phyloP scores from a whole-genome alignment of 2,113 vertebrate species.

The Naja naja region DNA sequence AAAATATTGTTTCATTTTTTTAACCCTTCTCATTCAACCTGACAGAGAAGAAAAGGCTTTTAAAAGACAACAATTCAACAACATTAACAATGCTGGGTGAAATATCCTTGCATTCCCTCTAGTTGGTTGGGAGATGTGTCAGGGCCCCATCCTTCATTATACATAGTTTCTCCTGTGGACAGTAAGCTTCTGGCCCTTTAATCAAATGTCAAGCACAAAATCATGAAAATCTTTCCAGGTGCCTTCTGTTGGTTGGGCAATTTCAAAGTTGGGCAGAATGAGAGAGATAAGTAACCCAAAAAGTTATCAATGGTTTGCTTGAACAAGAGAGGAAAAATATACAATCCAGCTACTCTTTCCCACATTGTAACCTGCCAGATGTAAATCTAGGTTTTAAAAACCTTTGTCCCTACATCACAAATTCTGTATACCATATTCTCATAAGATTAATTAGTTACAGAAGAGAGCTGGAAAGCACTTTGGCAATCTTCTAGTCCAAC shows the following conservation, averaged over 20 bases:
- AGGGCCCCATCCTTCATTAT: not conserved
- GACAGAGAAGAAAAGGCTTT: not conserved
- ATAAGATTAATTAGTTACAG: not conserved
- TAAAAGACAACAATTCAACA: not conserved
- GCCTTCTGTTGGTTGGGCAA: not conserved
- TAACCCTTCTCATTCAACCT: not conserved
- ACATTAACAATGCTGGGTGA: not conserved
- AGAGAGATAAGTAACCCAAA: not conserved
- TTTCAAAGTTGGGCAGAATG: not conserved
- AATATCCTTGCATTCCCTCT: not conserved
- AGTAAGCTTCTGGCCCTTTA: not conserved
- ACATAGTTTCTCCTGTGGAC: not conserved
- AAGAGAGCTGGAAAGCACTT: too few species aligned
- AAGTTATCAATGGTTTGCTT: not conserved
- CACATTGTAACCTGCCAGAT: not conserved
- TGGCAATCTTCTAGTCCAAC: too few species aligned
- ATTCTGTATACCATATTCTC: not conserved
- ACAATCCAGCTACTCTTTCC: not conserved
- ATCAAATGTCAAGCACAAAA: not conserved
- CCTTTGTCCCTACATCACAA: not conserved
- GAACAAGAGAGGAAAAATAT: not conserved
- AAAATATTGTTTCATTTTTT: not conserved
- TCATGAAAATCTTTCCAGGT: not conserved
- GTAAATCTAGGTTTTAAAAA: not conserved
- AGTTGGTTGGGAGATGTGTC: not conserved